Percentiles rank a stretch among this genome's conserved stretches.
phyloP scores from a whole-genome alignment of 2,888 invertebrate genomes.

The Stomorhina lunata region DNA sequence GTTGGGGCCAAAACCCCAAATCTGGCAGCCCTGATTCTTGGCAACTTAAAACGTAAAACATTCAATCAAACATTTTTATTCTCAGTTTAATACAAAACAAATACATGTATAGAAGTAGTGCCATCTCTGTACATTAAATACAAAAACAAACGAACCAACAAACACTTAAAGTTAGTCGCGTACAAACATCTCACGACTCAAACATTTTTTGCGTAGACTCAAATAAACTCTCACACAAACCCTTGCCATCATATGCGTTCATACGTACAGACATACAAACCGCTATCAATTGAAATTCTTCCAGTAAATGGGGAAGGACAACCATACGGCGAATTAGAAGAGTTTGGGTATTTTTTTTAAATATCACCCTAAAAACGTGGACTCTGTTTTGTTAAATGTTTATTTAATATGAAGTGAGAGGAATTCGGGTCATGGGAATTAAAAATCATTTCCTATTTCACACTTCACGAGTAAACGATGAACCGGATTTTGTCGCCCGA shows the following conservation, averaged over 20 bases:
- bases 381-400: not conserved
- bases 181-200: not conserved
- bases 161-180: not conserved
- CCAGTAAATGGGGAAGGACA: conserved; percentile 5
- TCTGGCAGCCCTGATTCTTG: no score
- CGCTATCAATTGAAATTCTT: not conserved
- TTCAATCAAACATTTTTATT: not conserved
- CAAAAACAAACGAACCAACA: conserved; percentile 10
- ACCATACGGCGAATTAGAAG: not conserved
- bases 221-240: not conserved
- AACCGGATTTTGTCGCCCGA: no score
- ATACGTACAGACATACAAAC: not conserved
- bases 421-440: not conserved
- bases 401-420: not conserved
- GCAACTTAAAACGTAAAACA: not conserved
- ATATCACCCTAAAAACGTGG: not conserved
- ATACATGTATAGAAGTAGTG: not conserved
- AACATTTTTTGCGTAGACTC: not conserved
- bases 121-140: conserved; percentile 31
- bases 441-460: no score
- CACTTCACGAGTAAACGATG: no score
- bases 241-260: no score
- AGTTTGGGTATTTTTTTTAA: not conserved
- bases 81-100: not conserved
- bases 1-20: no score